A percentile compares a stretch with the other conserved stretches of the same genome.
These are phyloP conservation scores for Oceanodroma tethys DNA, from an alignment of 2,113 vertebrate genomes.

Conservation along the genomic window DNA sequence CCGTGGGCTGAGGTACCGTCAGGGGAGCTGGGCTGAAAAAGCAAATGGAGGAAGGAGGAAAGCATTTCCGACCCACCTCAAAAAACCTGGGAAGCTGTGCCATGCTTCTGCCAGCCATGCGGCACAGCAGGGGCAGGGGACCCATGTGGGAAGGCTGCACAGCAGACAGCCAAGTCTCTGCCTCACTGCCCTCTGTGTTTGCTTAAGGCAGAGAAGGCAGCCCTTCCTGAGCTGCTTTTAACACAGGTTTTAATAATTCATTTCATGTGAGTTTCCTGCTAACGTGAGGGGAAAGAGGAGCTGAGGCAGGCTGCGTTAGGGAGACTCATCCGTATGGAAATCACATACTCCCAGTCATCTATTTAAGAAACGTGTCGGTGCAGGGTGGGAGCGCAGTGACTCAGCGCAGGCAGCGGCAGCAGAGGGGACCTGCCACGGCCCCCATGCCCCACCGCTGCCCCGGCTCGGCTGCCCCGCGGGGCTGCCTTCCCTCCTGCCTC, in stretches of 20 bases:
- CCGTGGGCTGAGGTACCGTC: fast-evolving
- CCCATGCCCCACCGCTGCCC: fast-evolving
- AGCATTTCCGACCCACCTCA: neutral
- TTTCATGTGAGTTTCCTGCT: neutral
- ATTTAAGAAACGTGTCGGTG: neutral
- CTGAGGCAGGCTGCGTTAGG: neutral
- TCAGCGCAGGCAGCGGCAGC: neutral
- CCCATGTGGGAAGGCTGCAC: fast-evolving
- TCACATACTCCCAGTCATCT: neutral
- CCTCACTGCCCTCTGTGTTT: neutral
- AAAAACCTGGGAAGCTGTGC: neutral
- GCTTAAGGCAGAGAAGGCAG: neutral
- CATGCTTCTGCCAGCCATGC: neutral
- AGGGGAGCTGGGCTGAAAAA: neutral
- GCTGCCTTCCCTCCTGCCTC: neutral
- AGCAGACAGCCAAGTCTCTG: neutral
- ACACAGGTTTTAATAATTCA: neutral
- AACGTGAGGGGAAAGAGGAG: neutral
- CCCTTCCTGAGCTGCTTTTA: neutral
- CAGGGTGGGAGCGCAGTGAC: neutral
- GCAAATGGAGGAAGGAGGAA: neutral
- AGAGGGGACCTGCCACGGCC: fast-evolving
- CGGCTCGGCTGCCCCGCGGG: fast-evolving
- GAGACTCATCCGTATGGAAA: neutral
- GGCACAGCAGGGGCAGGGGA: fast-evolving